These are phyloP conservation scores for Hyperopisus bebe DNA, from an alignment of 2,113 vertebrate genomes.

Conservation along the genomic window DNA sequence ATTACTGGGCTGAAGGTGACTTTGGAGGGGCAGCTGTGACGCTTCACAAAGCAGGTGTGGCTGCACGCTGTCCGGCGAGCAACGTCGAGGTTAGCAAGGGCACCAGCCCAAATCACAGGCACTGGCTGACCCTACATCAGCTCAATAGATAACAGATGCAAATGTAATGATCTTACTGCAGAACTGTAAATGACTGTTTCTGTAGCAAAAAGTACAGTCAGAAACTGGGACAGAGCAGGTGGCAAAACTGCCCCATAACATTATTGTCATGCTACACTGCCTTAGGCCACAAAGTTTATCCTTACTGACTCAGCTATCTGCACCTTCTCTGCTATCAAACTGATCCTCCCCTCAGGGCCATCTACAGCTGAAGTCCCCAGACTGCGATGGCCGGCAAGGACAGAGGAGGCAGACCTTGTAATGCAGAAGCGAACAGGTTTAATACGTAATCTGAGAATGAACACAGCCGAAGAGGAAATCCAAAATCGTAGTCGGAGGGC, in stretches of 20 bases:
- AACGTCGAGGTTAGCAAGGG: not conserved
- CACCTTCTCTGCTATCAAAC: not conserved
- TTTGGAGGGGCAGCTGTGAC: not conserved
- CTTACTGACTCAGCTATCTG: not conserved
- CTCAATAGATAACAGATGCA: not conserved
- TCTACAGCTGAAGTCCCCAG: not conserved
- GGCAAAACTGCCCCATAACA: not conserved
- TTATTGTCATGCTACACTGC: not conserved
- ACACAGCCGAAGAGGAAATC: too few relatives aligned
- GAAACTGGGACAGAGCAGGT: not conserved
- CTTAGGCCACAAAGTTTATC: not conserved
- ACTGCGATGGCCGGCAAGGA: too few relatives aligned
- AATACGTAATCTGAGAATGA: too few relatives aligned
- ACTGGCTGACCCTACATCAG: not conserved
- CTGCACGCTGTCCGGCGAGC: not conserved
- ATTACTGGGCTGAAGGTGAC: not conserved
- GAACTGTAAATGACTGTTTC: not conserved
- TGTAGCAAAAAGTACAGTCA: not conserved
- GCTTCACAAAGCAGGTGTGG: not conserved
- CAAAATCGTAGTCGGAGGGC: too few relatives aligned
- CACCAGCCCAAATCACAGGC: not conserved
- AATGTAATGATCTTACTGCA: not conserved
- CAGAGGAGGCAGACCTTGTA: too few relatives aligned
- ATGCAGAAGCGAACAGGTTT: too few relatives aligned
- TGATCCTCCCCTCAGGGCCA: not conserved